A percentile compares a stretch with the other conserved stretches of the same genome.
Evolutionary conservation across 92 coral and sea anemone species (phyloP).

Genomic region (Muricea muricata): DNA sequence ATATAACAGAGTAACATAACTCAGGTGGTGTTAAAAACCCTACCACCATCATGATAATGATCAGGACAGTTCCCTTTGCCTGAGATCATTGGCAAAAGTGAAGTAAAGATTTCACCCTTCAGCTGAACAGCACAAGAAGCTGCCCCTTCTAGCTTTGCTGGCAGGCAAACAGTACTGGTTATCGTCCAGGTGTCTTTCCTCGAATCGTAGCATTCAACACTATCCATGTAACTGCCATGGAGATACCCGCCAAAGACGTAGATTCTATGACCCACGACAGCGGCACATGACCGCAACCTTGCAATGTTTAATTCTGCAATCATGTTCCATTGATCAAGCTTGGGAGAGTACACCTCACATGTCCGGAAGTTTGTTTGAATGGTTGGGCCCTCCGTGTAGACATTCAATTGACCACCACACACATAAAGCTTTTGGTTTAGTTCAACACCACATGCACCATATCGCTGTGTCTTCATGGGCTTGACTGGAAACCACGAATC

Average conservation of each 20-base stretch:
- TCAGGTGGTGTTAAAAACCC: too few relatives aligned
- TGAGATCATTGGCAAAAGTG: conserved; percentile 22
- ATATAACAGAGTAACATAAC: too few relatives aligned
- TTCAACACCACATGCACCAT: conserved; percentile 78
- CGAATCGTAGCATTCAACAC: conserved; percentile 79
- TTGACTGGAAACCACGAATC: conserved; percentile 76
- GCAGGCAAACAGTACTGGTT: conserved; percentile 47
- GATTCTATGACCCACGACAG: conserved; percentile 73
- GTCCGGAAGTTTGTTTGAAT: conserved; percentile 64
- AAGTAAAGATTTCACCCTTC: conserved; percentile 11
- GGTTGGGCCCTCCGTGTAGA: conserved; percentile 71
- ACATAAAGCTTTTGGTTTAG: conserved; percentile 71
- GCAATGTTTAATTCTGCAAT: conserved; percentile 83
- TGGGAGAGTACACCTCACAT: conserved; percentile 79
- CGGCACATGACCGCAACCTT: conserved; percentile 85
- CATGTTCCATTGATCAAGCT: conserved; percentile 75
- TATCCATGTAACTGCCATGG: conserved; percentile 76
- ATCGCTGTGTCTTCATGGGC: conserved; percentile 74
- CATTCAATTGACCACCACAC: conserved; percentile 81
- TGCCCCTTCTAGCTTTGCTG: conserved; percentile 42
- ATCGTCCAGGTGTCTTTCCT: conserved; percentile 67
- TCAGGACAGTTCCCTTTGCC: neutral
- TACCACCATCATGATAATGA: too few relatives aligned
- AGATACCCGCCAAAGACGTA: conserved; percentile 88
- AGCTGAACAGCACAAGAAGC: conserved; percentile 41